Conservation (phyloP, 2,113 vertebrate species). For the Protobothrops mucrosquamatus region DNA sequence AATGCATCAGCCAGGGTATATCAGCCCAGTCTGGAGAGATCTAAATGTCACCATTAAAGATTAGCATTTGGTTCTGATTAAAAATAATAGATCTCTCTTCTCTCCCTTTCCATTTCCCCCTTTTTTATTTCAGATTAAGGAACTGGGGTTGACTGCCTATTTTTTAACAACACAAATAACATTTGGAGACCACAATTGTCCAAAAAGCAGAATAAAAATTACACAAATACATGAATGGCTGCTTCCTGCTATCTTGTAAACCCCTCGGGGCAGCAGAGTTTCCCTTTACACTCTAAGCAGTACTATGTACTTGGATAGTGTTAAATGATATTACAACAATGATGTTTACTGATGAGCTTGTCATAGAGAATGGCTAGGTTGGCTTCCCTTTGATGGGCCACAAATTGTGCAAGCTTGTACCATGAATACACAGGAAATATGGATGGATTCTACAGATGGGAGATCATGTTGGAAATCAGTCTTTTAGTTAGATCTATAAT, state of each 20-base stretch:
- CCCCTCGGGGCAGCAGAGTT: not conserved
- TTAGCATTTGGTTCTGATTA: not conserved
- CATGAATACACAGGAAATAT: not conserved
- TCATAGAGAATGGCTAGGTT: not conserved
- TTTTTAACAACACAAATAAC: not conserved
- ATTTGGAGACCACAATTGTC: not conserved
- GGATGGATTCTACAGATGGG: not conserved
- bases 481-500: not conserved
- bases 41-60: not conserved
- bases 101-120: not conserved
- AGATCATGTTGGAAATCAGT: not conserved
- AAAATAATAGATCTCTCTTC: not conserved
- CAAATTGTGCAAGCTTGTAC: not conserved
- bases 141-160: not conserved
- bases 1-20: not conserved
- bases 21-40: not conserved
- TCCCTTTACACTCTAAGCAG: not conserved
- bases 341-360: not conserved
- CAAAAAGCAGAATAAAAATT: not conserved
- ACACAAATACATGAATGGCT: not conserved
- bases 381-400: not conserved
- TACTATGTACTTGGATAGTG: not conserved
- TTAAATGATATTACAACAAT: slow-evolving; percentile 20
- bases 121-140: not conserved
- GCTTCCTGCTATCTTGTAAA: not conserved